Conservation (phyloP, 2,888 invertebrate genomes). For the Drosophila percnosoma region DNA sequence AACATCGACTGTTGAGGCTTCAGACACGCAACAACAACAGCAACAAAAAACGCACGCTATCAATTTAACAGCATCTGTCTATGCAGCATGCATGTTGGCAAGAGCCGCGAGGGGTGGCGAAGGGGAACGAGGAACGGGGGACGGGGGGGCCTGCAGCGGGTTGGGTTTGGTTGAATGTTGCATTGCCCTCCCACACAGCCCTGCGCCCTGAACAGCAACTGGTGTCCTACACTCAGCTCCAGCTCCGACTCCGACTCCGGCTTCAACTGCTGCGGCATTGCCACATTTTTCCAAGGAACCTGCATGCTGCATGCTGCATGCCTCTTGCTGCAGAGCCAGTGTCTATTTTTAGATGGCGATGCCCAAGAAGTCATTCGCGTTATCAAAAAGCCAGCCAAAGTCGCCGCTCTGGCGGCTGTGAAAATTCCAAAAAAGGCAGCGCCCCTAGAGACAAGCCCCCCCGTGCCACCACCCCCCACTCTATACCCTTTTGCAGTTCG, state of each 20-base stretch:
- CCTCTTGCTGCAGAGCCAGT: conserved; percentile 28
- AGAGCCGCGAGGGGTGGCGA: neutral
- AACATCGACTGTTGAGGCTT: conserved; percentile 26
- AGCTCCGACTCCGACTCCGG: conserved; percentile 13
- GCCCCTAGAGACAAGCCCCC: conserved; percentile 37
- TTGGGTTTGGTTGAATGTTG: conserved; percentile 36
- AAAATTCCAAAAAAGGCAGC: conserved; percentile 70
- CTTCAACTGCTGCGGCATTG: conserved; percentile 33
- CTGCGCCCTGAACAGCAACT: conserved; percentile 51
- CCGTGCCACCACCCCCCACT: neutral
- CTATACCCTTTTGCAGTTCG: neutral
- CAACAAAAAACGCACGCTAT: conserved; percentile 68
- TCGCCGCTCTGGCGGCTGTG: conserved; percentile 64
- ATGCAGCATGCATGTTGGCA: conserved; percentile 66
- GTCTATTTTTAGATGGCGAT: conserved; percentile 57
- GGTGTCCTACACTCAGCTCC: conserved; percentile 38
- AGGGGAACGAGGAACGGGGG: fast-evolving
- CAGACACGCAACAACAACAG: conserved; percentile 63
- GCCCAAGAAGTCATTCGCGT: conserved; percentile 56
- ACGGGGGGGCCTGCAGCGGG: neutral
- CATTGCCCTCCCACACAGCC: conserved; percentile 60
- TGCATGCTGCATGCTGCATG: conserved; percentile 66
- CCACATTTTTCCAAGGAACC: conserved; percentile 77
- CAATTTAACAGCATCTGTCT: conserved; percentile 84
- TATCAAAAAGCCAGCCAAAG: conserved; percentile 57